Evolutionary conservation across 2,797 vertebrate genomes (phyloP), one percentile per base, ranked within the genome.

Genomic region (Sebastes hubbsi): DNA sequence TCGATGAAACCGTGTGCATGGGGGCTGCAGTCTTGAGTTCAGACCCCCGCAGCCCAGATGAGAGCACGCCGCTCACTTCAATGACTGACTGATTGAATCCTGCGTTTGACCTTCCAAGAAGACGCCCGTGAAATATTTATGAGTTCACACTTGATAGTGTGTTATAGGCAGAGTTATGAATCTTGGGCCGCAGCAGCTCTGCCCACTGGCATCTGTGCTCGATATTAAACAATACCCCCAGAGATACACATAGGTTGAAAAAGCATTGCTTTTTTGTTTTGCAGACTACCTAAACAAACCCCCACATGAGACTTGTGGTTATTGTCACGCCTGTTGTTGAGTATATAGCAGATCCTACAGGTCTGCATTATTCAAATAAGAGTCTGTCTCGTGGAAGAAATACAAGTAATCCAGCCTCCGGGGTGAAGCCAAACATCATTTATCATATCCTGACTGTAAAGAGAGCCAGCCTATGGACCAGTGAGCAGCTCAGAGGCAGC

Each of bases 31-130:
- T 84, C 72, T 84, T 29, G 42, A 79, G 69, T 64, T 54, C 38
- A 75, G 80, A 80, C 76, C 68, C 87, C 73, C 64, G 10, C 24
- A 62, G 52, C 52, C 71, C 30, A 65, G 64, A 89, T 66, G 82
- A 80, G 80, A 59, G 81, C 75, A 49, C 13, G 20, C 68, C 9
- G 10, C 65, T 86, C 69, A 20, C 63, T 52, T 83, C 58, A 38
- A 71, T 77, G 59, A 74, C 65, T 61, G 88, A 78, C 75, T 76
- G 77, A 88, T 77, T 73, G 78, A 76, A 87, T 89, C 80, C 89
- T 62, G 76, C 68, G 22, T 88, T 87, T 93, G 91, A 94, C 92
- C 93, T 93, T 92, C 89, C 60, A 66, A 77, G 59, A 79, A 77
- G 82, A 82, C 69, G 22, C 36, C 42, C 68, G 70, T 90, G 74